Percentiles rank a stretch among this genome's conserved stretches.
Evolutionary conservation across 2,888 invertebrate species (phyloP).

Genomic region (Hecatera dysodea): DNA sequence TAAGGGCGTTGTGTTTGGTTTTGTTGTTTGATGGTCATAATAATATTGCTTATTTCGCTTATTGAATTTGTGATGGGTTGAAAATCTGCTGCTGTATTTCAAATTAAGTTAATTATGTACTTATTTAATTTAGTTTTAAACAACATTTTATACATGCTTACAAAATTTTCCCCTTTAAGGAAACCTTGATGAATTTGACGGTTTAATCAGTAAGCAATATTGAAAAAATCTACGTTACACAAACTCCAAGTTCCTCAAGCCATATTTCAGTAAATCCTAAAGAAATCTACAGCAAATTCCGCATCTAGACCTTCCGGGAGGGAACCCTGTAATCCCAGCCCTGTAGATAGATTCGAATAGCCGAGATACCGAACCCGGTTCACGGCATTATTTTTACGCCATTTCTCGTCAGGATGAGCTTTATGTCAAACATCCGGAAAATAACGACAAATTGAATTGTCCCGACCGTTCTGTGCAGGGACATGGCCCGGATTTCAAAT

Average conservation of each 20-base stretch:
- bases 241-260: not conserved
- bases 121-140: not conserved
- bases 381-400: constrained; percentile 65
- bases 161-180: no score
- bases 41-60: no score
- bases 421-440: constrained; percentile 66
- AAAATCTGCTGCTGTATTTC: not conserved
- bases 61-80: no score
- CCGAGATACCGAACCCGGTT: constrained; percentile 39
- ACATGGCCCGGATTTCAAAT: constrained; percentile 22
- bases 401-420: constrained; percentile 39
- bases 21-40: no score
- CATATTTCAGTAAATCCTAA: constrained; percentile 4
- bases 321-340: constrained; percentile 11
- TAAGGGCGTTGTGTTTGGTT: no score
- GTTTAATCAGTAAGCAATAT: not conserved
- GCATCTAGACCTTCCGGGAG: constrained; percentile 21
- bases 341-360: constrained; percentile 51
- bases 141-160: no score
- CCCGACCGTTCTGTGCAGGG: constrained; percentile 27
- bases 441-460: constrained; percentile 74
- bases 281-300: constrained; percentile 28
- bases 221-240: not conserved
- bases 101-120: not conserved
- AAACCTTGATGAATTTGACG: not conserved